Evolutionary conservation across 2,797 vertebrate species (phyloP).

Genomic region (Nannoperca australis): DNA sequence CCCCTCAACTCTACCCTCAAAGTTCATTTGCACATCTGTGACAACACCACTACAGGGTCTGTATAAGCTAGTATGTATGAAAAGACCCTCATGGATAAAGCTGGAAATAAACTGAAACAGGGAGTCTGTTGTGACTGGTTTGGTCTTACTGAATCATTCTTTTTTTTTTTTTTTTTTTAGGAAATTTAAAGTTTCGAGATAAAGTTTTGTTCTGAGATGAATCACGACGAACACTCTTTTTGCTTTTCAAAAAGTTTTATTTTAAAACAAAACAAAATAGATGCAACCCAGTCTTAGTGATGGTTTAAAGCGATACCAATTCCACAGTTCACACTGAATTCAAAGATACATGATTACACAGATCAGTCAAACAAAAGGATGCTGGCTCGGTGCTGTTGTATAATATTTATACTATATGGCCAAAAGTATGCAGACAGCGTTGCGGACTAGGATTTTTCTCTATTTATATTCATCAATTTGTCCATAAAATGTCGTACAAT

Average conservation of each 20-base stretch:
- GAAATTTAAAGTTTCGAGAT: constrained; percentile 28
- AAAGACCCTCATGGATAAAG: constrained; percentile 47
- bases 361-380: constrained; percentile 23
- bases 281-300: constrained; percentile 4
- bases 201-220: constrained; percentile 30
- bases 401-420: constrained; percentile 7
- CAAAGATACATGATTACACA: constrained; percentile 24
- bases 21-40: constrained; percentile 78
- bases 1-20: constrained; percentile 34
- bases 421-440: constrained; percentile 26
- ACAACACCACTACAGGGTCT: constrained; percentile 51
- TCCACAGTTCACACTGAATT: constrained; percentile 33
- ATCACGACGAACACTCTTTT: constrained; percentile 1
- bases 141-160: constrained; percentile 34
- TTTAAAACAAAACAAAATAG: constrained; percentile 48
- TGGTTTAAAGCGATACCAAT: constrained; percentile 29
- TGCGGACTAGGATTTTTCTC: neutral
- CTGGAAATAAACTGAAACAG: constrained; percentile 67
- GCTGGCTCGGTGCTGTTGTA: neutral
- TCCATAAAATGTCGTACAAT: neutral
- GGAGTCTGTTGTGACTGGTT: constrained; percentile 42
- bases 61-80: constrained; percentile 50
- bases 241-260: constrained; percentile 53
- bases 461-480: no score
- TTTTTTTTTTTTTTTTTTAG: constrained; percentile 52